Evolutionary conservation across 2,113 vertebrate genomes (phyloP).

Genomic region (Phoenicopterus ruber): DNA sequence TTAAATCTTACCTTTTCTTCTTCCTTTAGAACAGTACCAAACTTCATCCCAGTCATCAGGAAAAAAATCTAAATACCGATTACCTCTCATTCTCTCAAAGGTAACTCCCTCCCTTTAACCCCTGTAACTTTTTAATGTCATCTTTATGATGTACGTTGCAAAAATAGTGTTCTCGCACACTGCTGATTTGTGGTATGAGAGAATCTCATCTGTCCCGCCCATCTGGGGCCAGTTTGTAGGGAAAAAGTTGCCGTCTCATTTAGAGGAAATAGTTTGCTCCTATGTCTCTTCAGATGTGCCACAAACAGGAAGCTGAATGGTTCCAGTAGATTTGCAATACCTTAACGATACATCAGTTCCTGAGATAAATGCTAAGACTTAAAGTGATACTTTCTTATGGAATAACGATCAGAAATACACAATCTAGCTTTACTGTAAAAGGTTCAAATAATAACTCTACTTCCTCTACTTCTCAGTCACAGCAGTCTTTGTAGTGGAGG

Average conservation of each 20-base stretch:
- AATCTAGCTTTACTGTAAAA: neutral
- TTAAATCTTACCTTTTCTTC: neutral
- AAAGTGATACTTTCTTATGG: neutral
- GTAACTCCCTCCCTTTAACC: neutral
- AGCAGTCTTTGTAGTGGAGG: neutral
- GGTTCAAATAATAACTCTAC: neutral
- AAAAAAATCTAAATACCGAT: neutral
- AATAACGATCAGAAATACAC: neutral
- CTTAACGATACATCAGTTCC: neutral
- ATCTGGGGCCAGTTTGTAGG: neutral
- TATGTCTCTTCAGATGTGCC: neutral
- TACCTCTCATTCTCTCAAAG: neutral
- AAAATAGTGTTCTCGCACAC: neutral
- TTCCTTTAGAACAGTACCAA: neutral
- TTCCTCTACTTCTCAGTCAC: neutral
- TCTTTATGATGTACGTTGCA: neutral
- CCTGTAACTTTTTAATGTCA: neutral
- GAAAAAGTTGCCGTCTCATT: neutral
- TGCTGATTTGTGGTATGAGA: neutral
- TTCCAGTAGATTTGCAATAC: neutral
- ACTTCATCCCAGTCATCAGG: neutral
- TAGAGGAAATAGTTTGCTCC: neutral
- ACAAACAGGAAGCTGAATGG: neutral
- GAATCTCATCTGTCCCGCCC: neutral
- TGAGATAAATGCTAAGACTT: neutral